phyloP scores from a whole-genome alignment of 2,888 invertebrate genomes.

The Phalera bucephala region DNA sequence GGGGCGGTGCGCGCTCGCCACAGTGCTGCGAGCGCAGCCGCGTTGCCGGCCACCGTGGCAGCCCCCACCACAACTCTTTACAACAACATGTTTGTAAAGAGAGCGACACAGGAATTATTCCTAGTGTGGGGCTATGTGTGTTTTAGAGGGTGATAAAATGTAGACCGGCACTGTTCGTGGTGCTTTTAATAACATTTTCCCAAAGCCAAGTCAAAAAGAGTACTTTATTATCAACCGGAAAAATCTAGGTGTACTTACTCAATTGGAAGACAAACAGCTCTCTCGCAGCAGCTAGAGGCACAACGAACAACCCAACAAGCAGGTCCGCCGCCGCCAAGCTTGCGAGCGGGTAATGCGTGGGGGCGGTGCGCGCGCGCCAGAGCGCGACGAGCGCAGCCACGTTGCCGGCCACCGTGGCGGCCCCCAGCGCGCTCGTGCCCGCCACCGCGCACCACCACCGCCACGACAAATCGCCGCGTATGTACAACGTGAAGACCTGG shows the following conservation, averaged over 20 bases:
- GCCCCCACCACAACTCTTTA: no score
- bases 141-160: no score
- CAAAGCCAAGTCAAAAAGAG: no score
- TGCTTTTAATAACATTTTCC: no score
- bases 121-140: no score
- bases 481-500: not conserved
- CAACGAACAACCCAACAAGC: slow-evolving; percentile 80
- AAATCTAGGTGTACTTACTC: slow-evolving; percentile 45
- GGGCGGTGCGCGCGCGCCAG: slow-evolving; percentile 54
- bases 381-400: slow-evolving; percentile 56
- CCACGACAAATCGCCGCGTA: slow-evolving; percentile 26
- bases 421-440: slow-evolving; percentile 35
- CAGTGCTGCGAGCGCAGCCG: slow-evolving; percentile 56
- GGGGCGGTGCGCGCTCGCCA: slow-evolving; percentile 64
- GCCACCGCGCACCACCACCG: slow-evolving; percentile 36
- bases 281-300: slow-evolving; percentile 81
- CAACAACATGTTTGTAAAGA: no score
- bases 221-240: no score
- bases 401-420: slow-evolving; percentile 56
- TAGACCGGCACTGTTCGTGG: no score
- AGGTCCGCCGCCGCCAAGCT: slow-evolving; percentile 87
- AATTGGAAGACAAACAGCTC: slow-evolving; percentile 80
- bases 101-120: no score
- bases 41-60: slow-evolving; percentile 55
- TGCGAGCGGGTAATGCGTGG: slow-evolving; percentile 86